Evolutionary conservation across 2,797 vertebrate genomes (phyloP).

Genomic region (Heteromormyrus szaboi): DNA sequence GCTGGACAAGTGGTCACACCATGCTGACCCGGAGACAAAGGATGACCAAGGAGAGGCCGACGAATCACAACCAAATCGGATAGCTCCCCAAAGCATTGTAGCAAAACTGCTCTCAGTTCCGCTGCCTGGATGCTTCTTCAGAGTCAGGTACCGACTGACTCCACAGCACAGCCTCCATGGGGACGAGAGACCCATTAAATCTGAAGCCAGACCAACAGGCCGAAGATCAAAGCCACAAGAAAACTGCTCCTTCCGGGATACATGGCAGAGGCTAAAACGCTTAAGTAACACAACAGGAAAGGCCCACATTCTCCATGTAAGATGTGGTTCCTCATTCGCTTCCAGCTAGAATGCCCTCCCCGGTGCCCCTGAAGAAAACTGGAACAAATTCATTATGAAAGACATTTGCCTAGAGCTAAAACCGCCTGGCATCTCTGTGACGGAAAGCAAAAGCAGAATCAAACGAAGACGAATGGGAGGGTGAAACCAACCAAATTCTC

Average conservation of each 20-base stretch:
- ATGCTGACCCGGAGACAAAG: neutral
- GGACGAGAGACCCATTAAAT: neutral
- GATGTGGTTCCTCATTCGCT: neutral
- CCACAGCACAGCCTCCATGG: neutral
- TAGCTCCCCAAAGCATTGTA: neutral
- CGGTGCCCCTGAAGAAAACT: neutral
- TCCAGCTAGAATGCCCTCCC: neutral
- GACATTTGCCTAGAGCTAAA: constrained; percentile 3
- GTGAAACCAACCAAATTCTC: neutral
- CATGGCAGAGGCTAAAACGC: neutral
- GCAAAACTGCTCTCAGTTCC: neutral
- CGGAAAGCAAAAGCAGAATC: neutral
- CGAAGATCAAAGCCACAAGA: neutral
- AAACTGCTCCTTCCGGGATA: neutral
- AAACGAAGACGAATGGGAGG: constrained; percentile 1
- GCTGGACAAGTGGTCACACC: neutral
- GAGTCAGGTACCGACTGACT: neutral
- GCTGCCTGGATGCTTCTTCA: neutral
- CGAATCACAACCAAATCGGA: neutral
- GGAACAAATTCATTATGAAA: constrained; percentile 13
- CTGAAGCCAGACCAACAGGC: neutral
- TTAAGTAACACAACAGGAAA: neutral
- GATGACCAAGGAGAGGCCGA: neutral
- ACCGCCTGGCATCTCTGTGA: neutral
- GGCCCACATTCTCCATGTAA: neutral